Percentiles rank a stretch among this genome's conserved stretches.
These are phyloP conservation scores for Scaptomyza polygonia DNA, from an alignment of 2,888 invertebrate species.

Conservation along the genomic window DNA sequence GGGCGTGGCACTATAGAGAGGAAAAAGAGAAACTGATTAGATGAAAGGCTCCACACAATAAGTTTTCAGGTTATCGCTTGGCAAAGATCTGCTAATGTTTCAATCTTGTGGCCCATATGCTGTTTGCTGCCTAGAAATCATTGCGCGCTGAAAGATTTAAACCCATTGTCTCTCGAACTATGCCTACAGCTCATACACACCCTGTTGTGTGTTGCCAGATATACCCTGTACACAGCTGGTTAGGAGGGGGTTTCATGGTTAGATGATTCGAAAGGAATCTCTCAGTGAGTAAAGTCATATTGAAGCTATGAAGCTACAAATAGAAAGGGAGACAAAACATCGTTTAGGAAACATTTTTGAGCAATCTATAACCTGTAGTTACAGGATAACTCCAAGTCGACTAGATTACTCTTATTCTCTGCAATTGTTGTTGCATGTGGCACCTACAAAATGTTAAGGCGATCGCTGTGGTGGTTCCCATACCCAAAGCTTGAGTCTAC, in stretches of 20 bases:
- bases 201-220: constrained; percentile 57
- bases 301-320: neutral
- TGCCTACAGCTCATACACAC: constrained; percentile 78
- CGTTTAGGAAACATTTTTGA: neutral
- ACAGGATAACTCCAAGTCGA: constrained; percentile 4
- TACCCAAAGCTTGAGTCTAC: constrained; percentile 8
- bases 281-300: neutral
- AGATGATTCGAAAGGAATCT: neutral
- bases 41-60: constrained; percentile 16
- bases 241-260: neutral
- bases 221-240: constrained; percentile 11
- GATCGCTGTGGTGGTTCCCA: constrained; percentile 81
- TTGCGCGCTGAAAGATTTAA: constrained; percentile 49
- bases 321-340: neutral
- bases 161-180: constrained; percentile 65
- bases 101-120: constrained; percentile 81
- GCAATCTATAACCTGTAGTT: neutral
- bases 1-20: constrained; percentile 88
- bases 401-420: too few species aligned
- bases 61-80: constrained; percentile 77
- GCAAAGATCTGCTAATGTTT: constrained; percentile 83
- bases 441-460: constrained; percentile 47
- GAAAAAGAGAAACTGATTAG: constrained; percentile 36
- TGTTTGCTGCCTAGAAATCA: constrained; percentile 41
- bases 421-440: constrained; percentile 52